Conservation (phyloP, 2,113 vertebrate genomes). For the Cochlearius cochlearius region DNA sequence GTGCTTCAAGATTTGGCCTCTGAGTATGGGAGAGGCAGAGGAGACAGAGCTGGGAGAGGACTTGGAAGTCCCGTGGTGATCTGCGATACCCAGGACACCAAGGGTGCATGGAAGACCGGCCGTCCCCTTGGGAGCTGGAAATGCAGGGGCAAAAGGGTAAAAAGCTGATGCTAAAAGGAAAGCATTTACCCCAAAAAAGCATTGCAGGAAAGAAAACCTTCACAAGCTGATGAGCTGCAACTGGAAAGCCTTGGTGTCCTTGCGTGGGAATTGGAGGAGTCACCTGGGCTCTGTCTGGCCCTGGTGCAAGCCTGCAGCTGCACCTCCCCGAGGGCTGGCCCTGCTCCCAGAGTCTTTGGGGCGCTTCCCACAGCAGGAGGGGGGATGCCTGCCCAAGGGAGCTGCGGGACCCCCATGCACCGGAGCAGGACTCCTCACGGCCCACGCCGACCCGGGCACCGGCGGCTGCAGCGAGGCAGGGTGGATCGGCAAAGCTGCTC, state of each 20-base stretch:
- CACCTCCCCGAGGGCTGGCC: not conserved
- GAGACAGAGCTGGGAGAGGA: not conserved
- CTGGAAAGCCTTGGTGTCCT: not conserved
- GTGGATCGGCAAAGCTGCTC: not conserved
- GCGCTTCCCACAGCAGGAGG: not conserved
- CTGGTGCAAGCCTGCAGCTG: not conserved
- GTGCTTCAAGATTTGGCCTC: not conserved
- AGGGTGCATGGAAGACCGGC: not conserved
- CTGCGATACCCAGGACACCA: not conserved
- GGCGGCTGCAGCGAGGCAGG: not conserved
- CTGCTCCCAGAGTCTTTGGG: rapidly evolving
- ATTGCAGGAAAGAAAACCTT: not conserved
- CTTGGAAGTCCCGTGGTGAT: not conserved
- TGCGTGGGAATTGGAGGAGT: not conserved
- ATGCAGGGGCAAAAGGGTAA: not conserved
- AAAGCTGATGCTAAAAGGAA: not conserved
- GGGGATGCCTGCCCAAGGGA: not conserved
- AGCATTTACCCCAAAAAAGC: not conserved
- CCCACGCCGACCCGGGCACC: not conserved
- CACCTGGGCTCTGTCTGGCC: not conserved
- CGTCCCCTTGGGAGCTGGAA: not conserved
- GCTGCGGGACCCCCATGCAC: rapidly evolving
- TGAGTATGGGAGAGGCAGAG: not conserved
- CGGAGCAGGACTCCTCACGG: not conserved
- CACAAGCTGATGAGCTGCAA: not conserved